phyloP scores from a whole-genome alignment of 2,113 vertebrate genomes.

The Miniopterus natalensis region DNA sequence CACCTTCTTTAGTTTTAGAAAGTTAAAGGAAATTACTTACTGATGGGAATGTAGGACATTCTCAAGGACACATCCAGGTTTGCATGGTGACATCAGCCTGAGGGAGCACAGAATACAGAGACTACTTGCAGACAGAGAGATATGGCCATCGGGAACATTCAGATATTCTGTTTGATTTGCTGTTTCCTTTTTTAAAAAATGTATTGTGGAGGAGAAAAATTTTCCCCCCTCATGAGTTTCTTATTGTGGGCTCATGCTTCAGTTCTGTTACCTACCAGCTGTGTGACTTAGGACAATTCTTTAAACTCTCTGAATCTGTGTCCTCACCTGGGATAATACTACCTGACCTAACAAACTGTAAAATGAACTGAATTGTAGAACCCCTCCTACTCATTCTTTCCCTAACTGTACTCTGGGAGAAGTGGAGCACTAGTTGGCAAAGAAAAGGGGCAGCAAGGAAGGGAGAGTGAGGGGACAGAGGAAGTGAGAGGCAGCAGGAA shows the following conservation, averaged over 20 bases:
- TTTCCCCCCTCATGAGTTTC: not conserved
- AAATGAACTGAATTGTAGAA: not conserved
- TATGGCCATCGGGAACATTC: not conserved
- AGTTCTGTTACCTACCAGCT: not conserved
- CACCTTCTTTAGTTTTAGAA: not conserved
- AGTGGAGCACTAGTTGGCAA: not conserved
- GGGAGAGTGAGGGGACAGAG: not conserved
- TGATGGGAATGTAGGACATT: not conserved
- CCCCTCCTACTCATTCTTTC: not conserved
- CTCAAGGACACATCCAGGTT: not conserved
- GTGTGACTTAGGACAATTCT: constrained; percentile 1
- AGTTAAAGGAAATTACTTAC: constrained; percentile 20
- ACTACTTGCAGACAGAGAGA: not conserved
- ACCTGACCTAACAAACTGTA: not conserved
- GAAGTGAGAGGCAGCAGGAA: not conserved
- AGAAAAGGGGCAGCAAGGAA: not conserved
- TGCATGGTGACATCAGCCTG: not conserved
- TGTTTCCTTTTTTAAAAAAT: not conserved
- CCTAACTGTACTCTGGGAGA: not conserved
- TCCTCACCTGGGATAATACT: not conserved
- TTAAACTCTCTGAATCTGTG: constrained; percentile 34
- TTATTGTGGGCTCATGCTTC: not conserved
- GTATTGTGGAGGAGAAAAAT: not conserved
- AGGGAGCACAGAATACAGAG: not conserved
- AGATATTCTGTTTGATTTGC: not conserved